These are phyloP conservation scores for Corvus hawaiiensis DNA, from an alignment of 2,113 vertebrate species.

Conservation along the genomic window DNA sequence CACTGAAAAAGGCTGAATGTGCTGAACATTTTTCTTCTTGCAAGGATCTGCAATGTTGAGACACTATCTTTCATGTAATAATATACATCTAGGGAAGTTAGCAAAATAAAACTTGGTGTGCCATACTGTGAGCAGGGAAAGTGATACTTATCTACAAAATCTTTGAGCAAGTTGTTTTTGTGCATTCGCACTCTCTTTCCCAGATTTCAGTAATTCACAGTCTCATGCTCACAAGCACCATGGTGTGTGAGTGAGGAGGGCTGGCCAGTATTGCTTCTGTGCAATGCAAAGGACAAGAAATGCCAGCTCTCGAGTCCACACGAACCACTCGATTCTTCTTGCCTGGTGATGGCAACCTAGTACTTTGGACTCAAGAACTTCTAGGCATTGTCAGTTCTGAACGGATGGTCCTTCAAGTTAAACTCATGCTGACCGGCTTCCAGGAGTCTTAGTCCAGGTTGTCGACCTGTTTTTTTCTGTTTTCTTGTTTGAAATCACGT, in stretches of 20 bases:
- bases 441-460: background rate
- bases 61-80: background rate
- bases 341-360: background rate
- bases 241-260: background rate
- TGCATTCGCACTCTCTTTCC: background rate
- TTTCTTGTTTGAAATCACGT: background rate
- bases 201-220: background rate
- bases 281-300: background rate
- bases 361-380: background rate
- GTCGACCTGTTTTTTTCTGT: background rate
- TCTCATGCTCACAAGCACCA: background rate
- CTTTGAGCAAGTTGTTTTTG: background rate
- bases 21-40: background rate
- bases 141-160: background rate
- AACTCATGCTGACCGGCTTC: background rate
- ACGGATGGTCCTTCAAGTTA: background rate
- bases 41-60: background rate
- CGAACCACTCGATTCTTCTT: background rate
- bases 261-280: background rate
- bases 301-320: background rate
- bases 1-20: background rate
- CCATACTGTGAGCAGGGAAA: background rate
- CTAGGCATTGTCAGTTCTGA: background rate
- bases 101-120: background rate
- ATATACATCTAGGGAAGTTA: background rate